Percentiles rank a stretch among this genome's conserved stretches.
phyloP scores from a whole-genome alignment of 2,888 invertebrate genomes.

The Amiota mariae region DNA sequence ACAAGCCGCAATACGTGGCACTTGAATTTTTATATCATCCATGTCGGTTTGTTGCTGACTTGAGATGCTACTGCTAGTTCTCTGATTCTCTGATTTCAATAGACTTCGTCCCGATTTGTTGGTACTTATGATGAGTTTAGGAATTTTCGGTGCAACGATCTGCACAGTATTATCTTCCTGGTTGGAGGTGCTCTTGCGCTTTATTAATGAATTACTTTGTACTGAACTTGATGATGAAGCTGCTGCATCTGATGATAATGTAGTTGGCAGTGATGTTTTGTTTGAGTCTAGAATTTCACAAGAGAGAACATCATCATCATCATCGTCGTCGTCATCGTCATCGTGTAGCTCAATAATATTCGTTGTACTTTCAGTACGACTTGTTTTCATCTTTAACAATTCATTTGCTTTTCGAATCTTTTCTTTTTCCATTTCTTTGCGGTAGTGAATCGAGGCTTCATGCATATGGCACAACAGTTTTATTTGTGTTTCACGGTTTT shows the following conservation, averaged over 20 bases:
- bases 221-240: not conserved
- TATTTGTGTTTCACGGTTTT: slow-evolving; percentile 51
- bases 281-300: not conserved
- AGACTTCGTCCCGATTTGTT: too few relatives aligned
- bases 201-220: too few relatives aligned
- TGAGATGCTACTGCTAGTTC: not conserved
- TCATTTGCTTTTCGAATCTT: slow-evolving; percentile 38
- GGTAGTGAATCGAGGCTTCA: slow-evolving; percentile 63
- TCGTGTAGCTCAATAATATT: slow-evolving; percentile 43
- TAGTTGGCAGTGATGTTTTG: slow-evolving; percentile 11
- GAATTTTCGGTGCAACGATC: too few relatives aligned
- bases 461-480: slow-evolving; percentile 58
- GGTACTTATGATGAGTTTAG: too few relatives aligned
- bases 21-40: slow-evolving; percentile 41
- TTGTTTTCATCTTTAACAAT: slow-evolving; percentile 14
- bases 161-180: too few relatives aligned
- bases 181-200: too few relatives aligned
- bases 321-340: slow-evolving; percentile 59
- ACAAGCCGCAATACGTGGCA: slow-evolving; percentile 64
- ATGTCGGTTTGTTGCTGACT: slow-evolving; percentile 27
- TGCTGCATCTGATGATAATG: slow-evolving; percentile 1
- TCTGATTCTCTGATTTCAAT: too few relatives aligned
- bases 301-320: slow-evolving; percentile 6
- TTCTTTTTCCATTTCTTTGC: slow-evolving; percentile 47
- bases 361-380: not conserved